These are phyloP conservation scores for Anguilla anguilla DNA, from an alignment of 2,797 vertebrate species.

Conservation along the genomic window DNA sequence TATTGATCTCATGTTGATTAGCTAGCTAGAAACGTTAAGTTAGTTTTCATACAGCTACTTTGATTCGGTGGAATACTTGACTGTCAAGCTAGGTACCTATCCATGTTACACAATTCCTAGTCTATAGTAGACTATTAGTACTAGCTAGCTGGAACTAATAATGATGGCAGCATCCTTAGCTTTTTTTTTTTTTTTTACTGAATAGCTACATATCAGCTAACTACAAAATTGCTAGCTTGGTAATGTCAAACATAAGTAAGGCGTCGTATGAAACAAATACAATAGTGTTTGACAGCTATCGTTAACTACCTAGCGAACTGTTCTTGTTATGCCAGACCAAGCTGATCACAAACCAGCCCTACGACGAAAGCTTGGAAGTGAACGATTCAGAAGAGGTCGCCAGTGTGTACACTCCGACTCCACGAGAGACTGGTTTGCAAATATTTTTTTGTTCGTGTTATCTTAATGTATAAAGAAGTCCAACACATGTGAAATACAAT, in stretches of 20 bases:
- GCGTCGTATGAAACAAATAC: background rate
- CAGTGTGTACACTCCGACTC: constrained; percentile 73
- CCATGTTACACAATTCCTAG: too few relatives aligned
- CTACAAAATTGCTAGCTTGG: too few relatives aligned
- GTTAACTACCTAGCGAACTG: background rate
- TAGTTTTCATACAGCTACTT: background rate
- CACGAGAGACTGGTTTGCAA: constrained; percentile 60
- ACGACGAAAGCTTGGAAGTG: constrained; percentile 86
- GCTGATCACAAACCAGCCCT: constrained; percentile 80
- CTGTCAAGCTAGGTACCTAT: too few relatives aligned
- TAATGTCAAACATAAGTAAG: background rate
- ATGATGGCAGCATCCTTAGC: background rate
- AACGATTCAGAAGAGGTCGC: constrained; percentile 79
- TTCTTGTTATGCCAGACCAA: constrained; percentile 42
- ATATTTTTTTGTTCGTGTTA: background rate
- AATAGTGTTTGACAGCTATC: background rate
- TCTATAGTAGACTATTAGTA: too few relatives aligned
- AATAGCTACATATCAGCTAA: background rate
- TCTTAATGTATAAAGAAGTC: background rate
- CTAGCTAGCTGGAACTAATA: too few relatives aligned
- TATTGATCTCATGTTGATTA: too few relatives aligned
- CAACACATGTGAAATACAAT: background rate
- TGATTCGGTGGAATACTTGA: background rate
- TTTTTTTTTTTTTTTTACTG: background rate
- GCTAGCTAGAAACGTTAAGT: background rate